A percentile compares a stretch with the other conserved stretches of the same genome.
phyloP scores from a whole-genome alignment of 2,888 invertebrate genomes.

The Micoletzkya japonica region DNA sequence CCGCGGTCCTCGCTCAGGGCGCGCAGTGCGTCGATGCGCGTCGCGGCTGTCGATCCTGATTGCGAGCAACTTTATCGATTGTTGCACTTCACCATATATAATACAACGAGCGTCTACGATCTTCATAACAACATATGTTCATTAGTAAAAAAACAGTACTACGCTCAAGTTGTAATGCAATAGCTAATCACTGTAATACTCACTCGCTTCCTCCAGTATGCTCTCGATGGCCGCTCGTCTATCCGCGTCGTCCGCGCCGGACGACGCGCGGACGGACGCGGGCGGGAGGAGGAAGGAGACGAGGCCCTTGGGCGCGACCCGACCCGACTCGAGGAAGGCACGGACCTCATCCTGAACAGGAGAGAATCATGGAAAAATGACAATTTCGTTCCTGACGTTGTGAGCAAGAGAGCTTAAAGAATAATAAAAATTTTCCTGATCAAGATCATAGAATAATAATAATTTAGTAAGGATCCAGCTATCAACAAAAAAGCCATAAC shows the following conservation, averaged over 20 bases:
- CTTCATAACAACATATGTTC: background rate
- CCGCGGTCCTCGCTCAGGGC: background rate
- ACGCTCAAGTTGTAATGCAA: background rate
- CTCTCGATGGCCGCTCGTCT: no score
- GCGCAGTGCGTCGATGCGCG: constrained; percentile 11
- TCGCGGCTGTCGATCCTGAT: constrained; percentile 10
- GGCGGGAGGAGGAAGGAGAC: constrained; percentile 1
- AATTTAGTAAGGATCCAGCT: no score
- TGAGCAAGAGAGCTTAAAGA: no score
- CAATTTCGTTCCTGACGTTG: no score
- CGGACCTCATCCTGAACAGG: constrained; percentile 27
- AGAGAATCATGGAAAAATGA: no score
- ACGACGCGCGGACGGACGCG: no score
- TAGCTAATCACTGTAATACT: background rate
- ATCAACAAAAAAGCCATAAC: no score
- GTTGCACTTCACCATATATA: background rate
- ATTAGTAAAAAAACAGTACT: background rate
- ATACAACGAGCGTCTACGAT: background rate
- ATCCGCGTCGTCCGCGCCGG: no score
- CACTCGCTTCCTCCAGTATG: background rate
- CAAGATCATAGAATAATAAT: no score
- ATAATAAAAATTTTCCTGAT: no score
- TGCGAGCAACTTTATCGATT: background rate
- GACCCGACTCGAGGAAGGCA: background rate
- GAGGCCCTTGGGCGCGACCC: background rate